Evolutionary conservation across 2,113 vertebrate species (phyloP).

Genomic region (Odocoileus virginianus): DNA sequence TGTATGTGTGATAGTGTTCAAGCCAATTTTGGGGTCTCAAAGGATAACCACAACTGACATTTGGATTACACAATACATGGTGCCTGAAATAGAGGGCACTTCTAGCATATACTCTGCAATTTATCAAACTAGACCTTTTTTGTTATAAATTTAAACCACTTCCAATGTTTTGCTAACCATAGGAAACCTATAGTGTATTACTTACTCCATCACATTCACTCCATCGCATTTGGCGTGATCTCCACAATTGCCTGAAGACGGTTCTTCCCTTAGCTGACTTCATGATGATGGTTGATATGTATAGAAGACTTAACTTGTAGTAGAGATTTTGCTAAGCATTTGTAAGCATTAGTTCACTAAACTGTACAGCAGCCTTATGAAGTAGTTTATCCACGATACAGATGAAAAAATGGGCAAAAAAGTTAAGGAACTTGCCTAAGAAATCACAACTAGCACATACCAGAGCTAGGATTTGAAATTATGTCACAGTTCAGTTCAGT

Average conservation of each 20-base stretch:
- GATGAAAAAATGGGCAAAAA: background rate
- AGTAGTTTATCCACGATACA: background rate
- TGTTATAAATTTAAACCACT: background rate
- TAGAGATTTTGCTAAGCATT: background rate
- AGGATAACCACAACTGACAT: background rate
- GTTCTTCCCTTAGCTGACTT: background rate
- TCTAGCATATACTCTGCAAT: background rate
- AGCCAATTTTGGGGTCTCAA: background rate
- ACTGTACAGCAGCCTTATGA: background rate
- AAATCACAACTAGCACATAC: background rate
- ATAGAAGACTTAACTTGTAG: background rate
- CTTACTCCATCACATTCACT: background rate
- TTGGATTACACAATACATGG: background rate
- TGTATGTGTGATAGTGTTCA: background rate
- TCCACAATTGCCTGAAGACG: background rate
- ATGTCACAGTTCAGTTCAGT: background rate
- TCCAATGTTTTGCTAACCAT: background rate
- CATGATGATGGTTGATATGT: background rate
- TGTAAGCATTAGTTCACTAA: background rate
- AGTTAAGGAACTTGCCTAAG: background rate
- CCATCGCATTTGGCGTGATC: background rate
- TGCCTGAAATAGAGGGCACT: background rate
- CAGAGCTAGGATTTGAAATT: background rate
- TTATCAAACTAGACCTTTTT: background rate
- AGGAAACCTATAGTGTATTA: background rate